phyloP scores from a whole-genome alignment of 2,797 vertebrate genomes.

The Loris lydekkerianus region DNA sequence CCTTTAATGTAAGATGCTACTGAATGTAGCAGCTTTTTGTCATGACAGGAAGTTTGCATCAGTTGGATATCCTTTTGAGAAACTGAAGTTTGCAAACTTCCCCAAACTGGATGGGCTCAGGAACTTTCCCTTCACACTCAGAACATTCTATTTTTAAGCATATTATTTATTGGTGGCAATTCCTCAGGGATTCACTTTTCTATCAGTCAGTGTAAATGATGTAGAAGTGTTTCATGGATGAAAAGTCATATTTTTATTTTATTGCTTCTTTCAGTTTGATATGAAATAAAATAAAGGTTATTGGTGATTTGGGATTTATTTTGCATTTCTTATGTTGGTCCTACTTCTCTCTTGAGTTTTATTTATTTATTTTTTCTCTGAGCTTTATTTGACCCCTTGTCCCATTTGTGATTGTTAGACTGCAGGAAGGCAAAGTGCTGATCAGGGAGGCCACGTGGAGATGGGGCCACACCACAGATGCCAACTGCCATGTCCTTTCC shows the following conservation, averaged over 20 bases:
- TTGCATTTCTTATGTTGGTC: slow-evolving; percentile 8
- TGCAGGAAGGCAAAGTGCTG: background rate
- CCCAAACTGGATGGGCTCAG: slow-evolving; percentile 62
- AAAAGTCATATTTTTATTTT: slow-evolving; percentile 63
- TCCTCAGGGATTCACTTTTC: slow-evolving; percentile 73
- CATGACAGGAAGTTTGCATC: slow-evolving; percentile 67
- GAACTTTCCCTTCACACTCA: slow-evolving; percentile 56
- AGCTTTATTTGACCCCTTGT: background rate
- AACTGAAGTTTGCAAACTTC: slow-evolving; percentile 78
- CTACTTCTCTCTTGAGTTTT: background rate
- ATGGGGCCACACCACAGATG: background rate
- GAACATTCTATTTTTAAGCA: slow-evolving; percentile 48
- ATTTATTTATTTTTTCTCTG: background rate
- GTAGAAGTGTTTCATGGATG: slow-evolving; percentile 55
- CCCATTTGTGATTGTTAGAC: background rate
- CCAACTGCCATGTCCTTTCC: background rate
- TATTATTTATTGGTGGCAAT: slow-evolving; percentile 80
- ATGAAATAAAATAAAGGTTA: slow-evolving; percentile 77
- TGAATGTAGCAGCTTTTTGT: slow-evolving; percentile 5
- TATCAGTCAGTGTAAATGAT: slow-evolving; percentile 32
- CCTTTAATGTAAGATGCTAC: background rate
- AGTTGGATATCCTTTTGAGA: slow-evolving; percentile 78
- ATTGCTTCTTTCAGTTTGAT: slow-evolving; percentile 61
- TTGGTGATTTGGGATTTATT: slow-evolving; percentile 56
- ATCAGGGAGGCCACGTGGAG: background rate